Base-by-base conservation (phyloP, 2,888 invertebrate genomes). In the Diplolepis rosae region DNA sequence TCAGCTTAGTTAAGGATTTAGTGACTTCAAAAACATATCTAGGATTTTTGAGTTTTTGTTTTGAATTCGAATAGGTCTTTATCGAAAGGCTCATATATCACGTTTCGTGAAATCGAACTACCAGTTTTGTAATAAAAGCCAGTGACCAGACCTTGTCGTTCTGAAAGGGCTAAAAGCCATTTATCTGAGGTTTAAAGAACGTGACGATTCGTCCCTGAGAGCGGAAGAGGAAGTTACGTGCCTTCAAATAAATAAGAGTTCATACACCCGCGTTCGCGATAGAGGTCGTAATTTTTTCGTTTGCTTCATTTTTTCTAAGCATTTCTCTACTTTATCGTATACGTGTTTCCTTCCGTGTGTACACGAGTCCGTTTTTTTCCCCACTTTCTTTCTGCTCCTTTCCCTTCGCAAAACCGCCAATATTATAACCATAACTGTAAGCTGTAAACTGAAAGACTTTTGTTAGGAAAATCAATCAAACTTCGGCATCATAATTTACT, bases 161-260 rank as follows among this genome's bases (percentile, higher is more conserved):
- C n/a, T n/a, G n/a, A n/a, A n/a, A n/a, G n/a, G n/a, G n/a, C n/a
- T 51, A 13, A 51, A 51, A 51, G 28, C 30, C 52, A 52, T 27
- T 52, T 52, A 52, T n/a, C 13, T 28, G 15, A 28, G 52, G 13
- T 52, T 52, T 28, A 52, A 52, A 52, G 27, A 52, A 52, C 27
- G 28, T 28, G 52, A 11, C 11, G 32, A 32, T 32, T 32, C 32
- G 7, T 30, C 28, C 28, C 52, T 52, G 52, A 30, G n/a, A 28
- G 9, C 52, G 52, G 52, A 52, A 52, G 15, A 52, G 52, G 52
- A 28, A 52, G 52, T 52, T 28, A 52, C 52, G 52, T 52, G 52
- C 28, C 28, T 28, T 52, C 52, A 52, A 52, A 52, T 52, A 52
- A 52, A 52, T 52, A 52, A 52, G 52, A 52, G 52, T 28, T 52